Evolutionary conservation across 2,113 vertebrate species (phyloP), one percentile per base, ranked within the genome.

Genomic region (Amphilophus citrinellus): DNA sequence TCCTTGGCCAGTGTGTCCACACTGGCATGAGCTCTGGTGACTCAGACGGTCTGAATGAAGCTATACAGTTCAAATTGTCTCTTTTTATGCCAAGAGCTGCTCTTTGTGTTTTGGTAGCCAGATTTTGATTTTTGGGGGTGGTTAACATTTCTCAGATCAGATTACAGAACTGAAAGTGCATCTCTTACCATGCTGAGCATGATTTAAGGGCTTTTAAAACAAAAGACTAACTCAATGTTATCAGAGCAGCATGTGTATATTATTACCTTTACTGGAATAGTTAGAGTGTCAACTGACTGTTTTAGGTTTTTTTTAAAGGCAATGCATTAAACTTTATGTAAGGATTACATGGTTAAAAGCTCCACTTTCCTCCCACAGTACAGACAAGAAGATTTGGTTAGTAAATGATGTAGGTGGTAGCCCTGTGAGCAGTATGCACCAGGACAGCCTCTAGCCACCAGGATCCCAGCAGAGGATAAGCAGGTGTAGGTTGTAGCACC

Each of bases 1-100:
- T 86, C 63, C 65, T 79, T 66, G 59, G 84, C 82, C 80, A 47
- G 56, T 32, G 65, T 63, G 73, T 80, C 81, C 82, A 84, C 61
- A 57, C 77, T 77, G 89, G 76, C 88, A 77, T 13, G 4, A 76
- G 86, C 79, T 89, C 66, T 44, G 78, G 79, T 76, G 66, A 62
- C 78, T 88, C 58, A 24, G 61, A 75, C 37, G 15, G 80, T 79
- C 84, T 83, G 87, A 91, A 86, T 79, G 59, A 77, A 88, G 84
- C 76, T 11, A 17, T 79, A 66, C 15, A 80, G 60, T 82, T 79
- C 77, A 78, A 68, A 78, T 59, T 32, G 53, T 80, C n/a, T 85
- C 47, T 84, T 86, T 90, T 61, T 27, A 22, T 61, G 77, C 88
- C 79, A 80, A 80, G 27, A 61, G 39, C 22, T 71, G 61, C 59